phyloP scores from a whole-genome alignment of 2,797 vertebrate genomes.

The Simalia tracyae region DNA sequence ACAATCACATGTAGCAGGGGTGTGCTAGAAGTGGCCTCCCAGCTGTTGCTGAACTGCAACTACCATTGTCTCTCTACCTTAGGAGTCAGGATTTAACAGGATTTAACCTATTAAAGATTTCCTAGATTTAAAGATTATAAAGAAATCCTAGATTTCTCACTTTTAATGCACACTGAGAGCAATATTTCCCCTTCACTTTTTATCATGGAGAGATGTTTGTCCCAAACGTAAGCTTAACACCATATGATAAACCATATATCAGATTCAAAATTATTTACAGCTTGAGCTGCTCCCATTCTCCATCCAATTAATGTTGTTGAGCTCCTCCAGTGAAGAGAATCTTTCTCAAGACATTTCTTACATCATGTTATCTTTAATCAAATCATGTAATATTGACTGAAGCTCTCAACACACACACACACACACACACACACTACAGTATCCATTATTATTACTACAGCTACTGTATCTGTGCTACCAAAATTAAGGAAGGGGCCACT shows the following conservation, averaged over 20 bases:
- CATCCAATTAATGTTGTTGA: neutral
- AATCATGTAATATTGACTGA: neutral
- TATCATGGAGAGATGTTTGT: neutral
- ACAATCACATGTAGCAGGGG: neutral
- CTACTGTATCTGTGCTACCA: neutral
- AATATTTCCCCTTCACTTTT: neutral
- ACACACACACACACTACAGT: neutral
- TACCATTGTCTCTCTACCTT: neutral
- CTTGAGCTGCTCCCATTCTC: accelerated
- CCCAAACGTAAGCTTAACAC: accelerated
- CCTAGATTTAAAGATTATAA: too few relatives aligned
- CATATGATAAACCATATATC: neutral
- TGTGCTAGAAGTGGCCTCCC: neutral
- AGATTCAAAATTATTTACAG: neutral
- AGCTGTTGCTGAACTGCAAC: neutral
- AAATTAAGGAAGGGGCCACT: neutral
- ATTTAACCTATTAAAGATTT: neutral
- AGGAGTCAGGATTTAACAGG: neutral
- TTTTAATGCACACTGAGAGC: neutral
- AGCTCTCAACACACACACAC: neutral
- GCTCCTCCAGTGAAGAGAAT: neutral
- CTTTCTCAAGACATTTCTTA: neutral
- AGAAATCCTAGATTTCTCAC: neutral
- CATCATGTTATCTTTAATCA: neutral
- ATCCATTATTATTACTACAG: neutral